A percentile compares a stretch with the other conserved stretches of the same genome.
phyloP scores from a whole-genome alignment of 1,140 invertebrate genomes.

The Oncopeltus fasciatus region DNA sequence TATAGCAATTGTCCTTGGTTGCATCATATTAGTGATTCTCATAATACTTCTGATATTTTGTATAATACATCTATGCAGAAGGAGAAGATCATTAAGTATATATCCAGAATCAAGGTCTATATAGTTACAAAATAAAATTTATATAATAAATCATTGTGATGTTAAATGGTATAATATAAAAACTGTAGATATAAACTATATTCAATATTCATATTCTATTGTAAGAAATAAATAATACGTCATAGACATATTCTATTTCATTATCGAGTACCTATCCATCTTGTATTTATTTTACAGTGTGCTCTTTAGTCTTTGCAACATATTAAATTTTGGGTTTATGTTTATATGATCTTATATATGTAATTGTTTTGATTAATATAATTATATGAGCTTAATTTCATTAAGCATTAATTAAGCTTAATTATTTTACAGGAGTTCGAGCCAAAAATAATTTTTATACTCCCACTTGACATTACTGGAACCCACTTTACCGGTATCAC shows the following conservation, averaged over 20 bases:
- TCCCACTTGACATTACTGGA: too few species aligned
- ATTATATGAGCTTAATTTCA: too few species aligned
- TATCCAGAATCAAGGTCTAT: background rate
- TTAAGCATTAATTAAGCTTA: too few species aligned
- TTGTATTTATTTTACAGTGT: too few species aligned
- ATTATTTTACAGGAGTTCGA: too few species aligned
- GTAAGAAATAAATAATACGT: background rate
- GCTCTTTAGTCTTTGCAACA: too few species aligned
- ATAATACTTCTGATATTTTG: background rate
- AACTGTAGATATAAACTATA: background rate
- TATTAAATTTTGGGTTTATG: too few species aligned
- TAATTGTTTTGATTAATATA: too few species aligned
- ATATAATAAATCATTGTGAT: background rate
- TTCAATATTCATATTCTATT: background rate
- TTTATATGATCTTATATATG: too few species aligned
- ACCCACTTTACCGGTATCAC: too few species aligned
- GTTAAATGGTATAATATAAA: background rate
- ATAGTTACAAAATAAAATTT: background rate
- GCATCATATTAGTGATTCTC: slow-evolving; percentile 3
- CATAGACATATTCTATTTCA: background rate
- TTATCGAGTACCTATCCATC: too few species aligned
- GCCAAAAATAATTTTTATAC: too few species aligned
- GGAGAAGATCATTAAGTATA: background rate
- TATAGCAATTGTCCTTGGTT: slow-evolving; percentile 10
- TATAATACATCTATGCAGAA: background rate